These are phyloP conservation scores for Accipiter virgatus DNA, from an alignment of 2,113 vertebrate genomes.

Conservation along the genomic window DNA sequence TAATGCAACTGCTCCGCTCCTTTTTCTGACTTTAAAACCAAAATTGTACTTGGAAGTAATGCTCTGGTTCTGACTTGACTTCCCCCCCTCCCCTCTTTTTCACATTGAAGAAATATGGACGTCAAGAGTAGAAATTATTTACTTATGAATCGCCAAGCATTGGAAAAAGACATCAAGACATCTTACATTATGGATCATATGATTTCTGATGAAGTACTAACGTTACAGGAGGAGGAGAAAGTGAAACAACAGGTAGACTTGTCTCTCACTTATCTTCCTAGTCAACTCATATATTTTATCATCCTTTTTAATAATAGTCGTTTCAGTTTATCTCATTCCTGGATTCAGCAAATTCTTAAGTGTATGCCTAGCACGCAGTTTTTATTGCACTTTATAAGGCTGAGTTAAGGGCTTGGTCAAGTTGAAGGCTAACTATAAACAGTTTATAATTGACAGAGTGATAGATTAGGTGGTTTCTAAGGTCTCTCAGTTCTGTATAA, in stretches of 20 bases:
- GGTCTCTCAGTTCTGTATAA: background rate
- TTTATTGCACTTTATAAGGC: background rate
- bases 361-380: background rate
- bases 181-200: constrained; percentile 91
- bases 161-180: constrained; percentile 91
- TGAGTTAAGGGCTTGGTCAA: background rate
- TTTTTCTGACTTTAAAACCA: background rate
- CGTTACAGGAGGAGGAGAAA: constrained; percentile 82
- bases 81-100: background rate
- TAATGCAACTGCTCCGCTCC: background rate
- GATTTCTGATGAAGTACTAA: constrained; percentile 86
- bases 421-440: background rate
- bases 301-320: background rate
- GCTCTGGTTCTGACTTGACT: background rate
- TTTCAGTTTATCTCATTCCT: background rate
- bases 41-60: background rate
- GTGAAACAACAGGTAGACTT: constrained; percentile 80
- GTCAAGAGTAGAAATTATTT: constrained; percentile 84
- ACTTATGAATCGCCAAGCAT: constrained; percentile 74
- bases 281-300: background rate
- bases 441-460: background rate
- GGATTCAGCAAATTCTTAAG: background rate
- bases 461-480: background rate
- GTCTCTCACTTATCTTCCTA: background rate
- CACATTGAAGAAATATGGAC: constrained; percentile 76